These are phyloP conservation scores for human (Homo sapiens) DNA, from an alignment of 2,113 vertebrate species.

Conservation along the genomic window GRCh38 chr5:63302501-63303000, in stretches of 20 bases:
- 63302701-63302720: background rate
- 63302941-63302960: background rate
- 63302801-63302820: background rate
- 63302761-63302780: background rate
- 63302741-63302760: background rate
- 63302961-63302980: background rate
- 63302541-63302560: background rate
- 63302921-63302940: background rate
- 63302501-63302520: too few relatives aligned
- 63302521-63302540: background rate
- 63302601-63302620: background rate
- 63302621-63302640: background rate
- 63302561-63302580: background rate
- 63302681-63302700: background rate
- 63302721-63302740: background rate
- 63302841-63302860: background rate
- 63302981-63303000: background rate
- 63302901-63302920: background rate
- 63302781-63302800: background rate
- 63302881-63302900: background rate
- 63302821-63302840: background rate
- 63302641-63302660: background rate
- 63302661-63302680: background rate
- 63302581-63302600: background rate
- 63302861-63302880: background rate